A percentile compares a stretch with the other conserved stretches of the same genome.
Evolutionary conservation across 2,888 invertebrate genomes (phyloP).

Genomic region (Lissonota sp.): DNA sequence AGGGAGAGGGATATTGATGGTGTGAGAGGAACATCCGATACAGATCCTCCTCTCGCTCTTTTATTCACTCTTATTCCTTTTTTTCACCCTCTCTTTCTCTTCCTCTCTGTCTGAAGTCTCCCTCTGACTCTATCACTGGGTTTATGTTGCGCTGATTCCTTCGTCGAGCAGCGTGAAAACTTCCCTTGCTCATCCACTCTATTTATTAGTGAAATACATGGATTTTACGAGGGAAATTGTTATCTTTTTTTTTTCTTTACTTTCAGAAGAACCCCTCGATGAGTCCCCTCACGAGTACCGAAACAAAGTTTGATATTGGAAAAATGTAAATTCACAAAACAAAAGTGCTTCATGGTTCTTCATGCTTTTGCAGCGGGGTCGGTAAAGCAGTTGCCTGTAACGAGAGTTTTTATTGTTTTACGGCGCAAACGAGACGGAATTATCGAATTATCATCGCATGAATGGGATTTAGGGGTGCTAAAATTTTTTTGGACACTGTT

Average conservation of each 20-base stretch:
- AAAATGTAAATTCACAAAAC: slow-evolving; percentile 4
- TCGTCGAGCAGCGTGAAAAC: slow-evolving; percentile 26
- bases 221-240: neutral
- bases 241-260: neutral
- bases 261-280: slow-evolving; percentile 6
- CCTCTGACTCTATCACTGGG: slow-evolving; percentile 21
- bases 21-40: no score
- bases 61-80: no score
- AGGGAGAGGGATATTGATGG: neutral
- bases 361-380: neutral
- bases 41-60: no score
- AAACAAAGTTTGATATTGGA: neutral
- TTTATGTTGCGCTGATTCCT: slow-evolving; percentile 13
- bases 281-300: neutral
- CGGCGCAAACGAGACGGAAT: no score
- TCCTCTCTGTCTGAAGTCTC: neutral
- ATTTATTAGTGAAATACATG: slow-evolving; percentile 21
- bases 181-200: slow-evolving; percentile 5
- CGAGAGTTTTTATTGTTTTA: no score
- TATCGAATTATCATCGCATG: no score
- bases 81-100: slow-evolving; percentile 33
- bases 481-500: no score
- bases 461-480: no score
- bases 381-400: neutral
- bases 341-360: slow-evolving; percentile 1